A percentile compares a stretch with the other conserved stretches of the same genome.
phyloP scores from a whole-genome alignment of 2,797 vertebrate genomes.

The Leptodactylus fallax region DNA sequence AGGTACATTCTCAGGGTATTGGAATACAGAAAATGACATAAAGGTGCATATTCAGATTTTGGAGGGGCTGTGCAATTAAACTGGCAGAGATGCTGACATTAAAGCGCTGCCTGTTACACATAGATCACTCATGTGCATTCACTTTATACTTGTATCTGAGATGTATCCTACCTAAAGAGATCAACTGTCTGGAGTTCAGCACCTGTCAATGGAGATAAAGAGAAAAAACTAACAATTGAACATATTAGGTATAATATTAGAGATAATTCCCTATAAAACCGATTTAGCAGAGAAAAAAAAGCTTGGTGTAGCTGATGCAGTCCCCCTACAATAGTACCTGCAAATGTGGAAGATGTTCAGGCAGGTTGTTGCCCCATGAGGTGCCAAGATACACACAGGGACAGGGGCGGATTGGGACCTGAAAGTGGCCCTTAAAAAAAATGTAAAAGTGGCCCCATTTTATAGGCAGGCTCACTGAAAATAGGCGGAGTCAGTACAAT shows the following conservation, averaged over 20 bases:
- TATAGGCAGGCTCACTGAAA: too few species aligned
- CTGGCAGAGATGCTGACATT: conserved; percentile 14
- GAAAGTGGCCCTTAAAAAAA: too few species aligned
- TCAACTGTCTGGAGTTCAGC: not conserved
- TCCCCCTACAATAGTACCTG: too few species aligned
- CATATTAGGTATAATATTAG: not conserved
- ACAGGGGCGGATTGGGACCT: too few species aligned
- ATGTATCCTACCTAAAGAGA: conserved; percentile 16
- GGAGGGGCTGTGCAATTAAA: conserved; percentile 15
- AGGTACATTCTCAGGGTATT: not conserved
- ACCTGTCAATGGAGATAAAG: not conserved
- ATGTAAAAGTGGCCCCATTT: too few species aligned
- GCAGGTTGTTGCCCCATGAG: too few species aligned
- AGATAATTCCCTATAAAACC: not conserved
- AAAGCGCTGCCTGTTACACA: conserved; percentile 11
- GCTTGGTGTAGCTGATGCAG: too few species aligned
- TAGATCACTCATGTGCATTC: conserved; percentile 38
- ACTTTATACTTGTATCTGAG: conserved; percentile 23
- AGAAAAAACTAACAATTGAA: not conserved
- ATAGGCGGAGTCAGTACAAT: too few species aligned
- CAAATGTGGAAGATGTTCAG: too few species aligned
- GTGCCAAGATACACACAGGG: too few species aligned
- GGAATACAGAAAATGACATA: conserved; percentile 19
- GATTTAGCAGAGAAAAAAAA: not conserved
- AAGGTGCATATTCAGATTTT: conserved; percentile 20